phyloP scores from a whole-genome alignment of 2,888 invertebrate genomes.

The Galerucella nymphaeae region DNA sequence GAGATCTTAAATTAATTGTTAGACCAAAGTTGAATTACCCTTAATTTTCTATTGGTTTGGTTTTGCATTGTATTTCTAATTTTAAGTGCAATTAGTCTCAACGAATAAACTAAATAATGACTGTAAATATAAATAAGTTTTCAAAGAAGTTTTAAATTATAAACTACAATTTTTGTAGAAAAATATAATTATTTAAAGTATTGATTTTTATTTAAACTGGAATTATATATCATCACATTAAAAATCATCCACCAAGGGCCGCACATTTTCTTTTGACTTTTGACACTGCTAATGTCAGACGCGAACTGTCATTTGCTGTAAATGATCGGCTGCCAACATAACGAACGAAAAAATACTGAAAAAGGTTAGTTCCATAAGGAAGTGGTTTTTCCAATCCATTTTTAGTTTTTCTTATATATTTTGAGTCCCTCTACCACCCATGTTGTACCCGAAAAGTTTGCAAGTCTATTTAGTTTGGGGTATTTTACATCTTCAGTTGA shows the following conservation, averaged over 20 bases:
- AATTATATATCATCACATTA: background rate
- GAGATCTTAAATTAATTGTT: background rate
- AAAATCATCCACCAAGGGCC: background rate
- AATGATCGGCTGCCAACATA: too few species aligned
- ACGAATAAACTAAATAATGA: slow-evolving; percentile 38
- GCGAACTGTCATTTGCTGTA: too few species aligned
- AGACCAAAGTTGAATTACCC: slow-evolving; percentile 42
- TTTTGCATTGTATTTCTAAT: slow-evolving; percentile 33
- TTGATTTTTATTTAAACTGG: slow-evolving; percentile 12
- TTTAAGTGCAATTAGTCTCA: slow-evolving; percentile 35
- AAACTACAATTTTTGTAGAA: slow-evolving; percentile 53
- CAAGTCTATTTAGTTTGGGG: too few species aligned
- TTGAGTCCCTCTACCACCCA: too few species aligned
- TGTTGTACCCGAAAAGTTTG: too few species aligned
- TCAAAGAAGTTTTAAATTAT: slow-evolving; percentile 49
- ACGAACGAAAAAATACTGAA: too few species aligned
- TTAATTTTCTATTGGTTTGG: slow-evolving; percentile 32
- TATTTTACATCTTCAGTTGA: too few species aligned
- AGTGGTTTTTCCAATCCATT: too few species aligned
- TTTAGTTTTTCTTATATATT: too few species aligned
- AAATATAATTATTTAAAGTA: slow-evolving; percentile 47
- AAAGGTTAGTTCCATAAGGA: too few species aligned
- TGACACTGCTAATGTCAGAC: too few species aligned
- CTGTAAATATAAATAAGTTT: slow-evolving; percentile 47
- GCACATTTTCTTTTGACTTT: too few species aligned